Percentiles rank a stretch among this genome's conserved stretches.
Evolutionary conservation across 2,797 vertebrate species (phyloP).

Genomic region (Passerculus sandwichensis): DNA sequence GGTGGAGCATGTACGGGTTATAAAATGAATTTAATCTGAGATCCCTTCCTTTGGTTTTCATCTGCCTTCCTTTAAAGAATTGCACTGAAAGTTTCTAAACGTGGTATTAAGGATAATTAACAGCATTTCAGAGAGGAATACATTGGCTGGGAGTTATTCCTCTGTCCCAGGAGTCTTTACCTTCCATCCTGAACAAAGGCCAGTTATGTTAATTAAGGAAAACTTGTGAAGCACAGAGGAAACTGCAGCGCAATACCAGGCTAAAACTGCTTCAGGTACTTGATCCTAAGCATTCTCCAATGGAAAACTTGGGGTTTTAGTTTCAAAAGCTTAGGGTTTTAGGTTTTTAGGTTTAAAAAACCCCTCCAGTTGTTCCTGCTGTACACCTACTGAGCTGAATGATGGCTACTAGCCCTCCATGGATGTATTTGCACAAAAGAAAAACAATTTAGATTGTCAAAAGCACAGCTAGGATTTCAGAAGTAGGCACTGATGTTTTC

Average conservation of each 20-base stretch:
- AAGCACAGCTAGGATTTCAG: background rate
- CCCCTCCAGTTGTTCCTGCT: background rate
- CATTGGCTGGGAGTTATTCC: background rate
- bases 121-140: constrained; percentile 30
- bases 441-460: background rate
- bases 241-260: background rate
- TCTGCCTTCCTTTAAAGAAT: constrained; percentile 17
- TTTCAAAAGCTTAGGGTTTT: background rate
- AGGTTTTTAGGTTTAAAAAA: background rate
- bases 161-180: constrained; percentile 15
- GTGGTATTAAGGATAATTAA: constrained; percentile 46
- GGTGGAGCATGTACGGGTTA: background rate
- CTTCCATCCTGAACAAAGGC: constrained; percentile 26
- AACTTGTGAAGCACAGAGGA: constrained; percentile 30
- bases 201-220: constrained; percentile 59
- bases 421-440: background rate
- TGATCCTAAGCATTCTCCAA: background rate
- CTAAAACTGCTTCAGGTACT: constrained; percentile 8
- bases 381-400: background rate
- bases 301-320: background rate
- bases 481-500: background rate
- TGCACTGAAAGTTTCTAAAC: constrained; percentile 33
- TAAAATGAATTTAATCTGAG: background rate
- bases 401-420: background rate
- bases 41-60: background rate